These are phyloP conservation scores for Palaemon carinicauda DNA, from an alignment of 1,140 invertebrate species.

Conservation along the genomic window DNA sequence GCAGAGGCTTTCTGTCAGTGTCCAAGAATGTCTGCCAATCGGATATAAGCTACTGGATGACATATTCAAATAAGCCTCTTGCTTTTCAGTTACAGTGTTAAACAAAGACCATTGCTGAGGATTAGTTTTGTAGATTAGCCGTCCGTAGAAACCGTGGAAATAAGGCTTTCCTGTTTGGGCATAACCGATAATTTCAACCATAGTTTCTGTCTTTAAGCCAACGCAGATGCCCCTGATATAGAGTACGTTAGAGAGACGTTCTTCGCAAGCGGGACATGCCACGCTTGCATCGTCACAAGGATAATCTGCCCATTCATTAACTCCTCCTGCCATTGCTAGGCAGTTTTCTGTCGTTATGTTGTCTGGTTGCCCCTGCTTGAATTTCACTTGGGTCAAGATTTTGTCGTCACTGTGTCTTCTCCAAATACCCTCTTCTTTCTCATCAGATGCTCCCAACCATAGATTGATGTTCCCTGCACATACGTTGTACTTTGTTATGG, in stretches of 20 bases:
- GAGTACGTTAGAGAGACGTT: not conserved
- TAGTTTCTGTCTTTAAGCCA: not conserved
- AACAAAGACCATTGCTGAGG: slow-evolving; percentile 7
- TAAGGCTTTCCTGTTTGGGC: not conserved
- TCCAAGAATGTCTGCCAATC: slow-evolving; percentile 17
- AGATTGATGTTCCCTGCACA: not conserved
- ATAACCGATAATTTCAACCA: slow-evolving; percentile 34
- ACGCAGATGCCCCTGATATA: slow-evolving; percentile 16
- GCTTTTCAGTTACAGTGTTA: not conserved
- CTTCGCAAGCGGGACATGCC: slow-evolving; percentile 2
- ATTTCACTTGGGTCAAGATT: not conserved
- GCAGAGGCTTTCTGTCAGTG: not conserved
- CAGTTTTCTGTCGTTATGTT: slow-evolving; percentile 11
- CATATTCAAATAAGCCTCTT: not conserved
- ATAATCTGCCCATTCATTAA: not conserved
- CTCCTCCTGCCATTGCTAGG: not conserved
- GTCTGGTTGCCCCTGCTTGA: slow-evolving; percentile 25
- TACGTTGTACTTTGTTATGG: not conserved
- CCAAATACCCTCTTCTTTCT: slow-evolving; percentile 25
- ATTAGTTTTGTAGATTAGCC: not conserved
- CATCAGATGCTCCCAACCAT: slow-evolving; percentile 31
- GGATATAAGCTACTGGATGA: slow-evolving; percentile 14
- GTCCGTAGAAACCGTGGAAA: slow-evolving; percentile 35
- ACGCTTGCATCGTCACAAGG: not conserved
- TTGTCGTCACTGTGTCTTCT: not conserved